Evolutionary conservation across 2,888 invertebrate species (phyloP).

Genomic region (Podabrus alpinus): DNA sequence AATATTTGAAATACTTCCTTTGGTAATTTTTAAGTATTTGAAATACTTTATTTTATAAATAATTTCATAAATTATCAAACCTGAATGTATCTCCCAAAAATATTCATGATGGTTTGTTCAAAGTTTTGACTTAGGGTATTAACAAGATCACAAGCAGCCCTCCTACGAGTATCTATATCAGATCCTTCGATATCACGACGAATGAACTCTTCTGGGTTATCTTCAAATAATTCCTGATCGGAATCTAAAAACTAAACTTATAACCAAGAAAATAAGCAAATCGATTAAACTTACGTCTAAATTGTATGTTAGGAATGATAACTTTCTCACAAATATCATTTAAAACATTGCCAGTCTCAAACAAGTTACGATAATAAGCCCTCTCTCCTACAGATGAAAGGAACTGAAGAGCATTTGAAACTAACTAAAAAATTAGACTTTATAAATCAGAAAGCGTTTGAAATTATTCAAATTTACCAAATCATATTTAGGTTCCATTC

Average conservation of each 20-base stretch:
- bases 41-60: background rate
- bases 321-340: conserved; percentile 95
- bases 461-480: conserved; percentile 62
- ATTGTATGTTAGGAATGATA: conserved; percentile 98
- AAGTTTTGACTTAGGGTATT: conserved; percentile 87
- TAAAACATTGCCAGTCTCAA: conserved; percentile 85
- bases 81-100: conserved; percentile 86
- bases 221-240: conserved; percentile 96
- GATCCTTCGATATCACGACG: conserved; percentile 97
- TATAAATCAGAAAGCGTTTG: conserved; percentile 57
- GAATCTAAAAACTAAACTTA: conserved; percentile 62
- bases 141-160: conserved; percentile 97
- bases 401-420: conserved; percentile 95
- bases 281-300: conserved; percentile 69
- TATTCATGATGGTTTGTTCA: conserved; percentile 84
- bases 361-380: conserved; percentile 82
- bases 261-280: background rate
- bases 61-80: conserved; percentile 44
- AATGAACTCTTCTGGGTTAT: conserved; percentile 97
- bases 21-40: too few relatives aligned
- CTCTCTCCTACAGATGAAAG: conserved; percentile 93
- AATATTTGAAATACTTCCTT: too few relatives aligned
- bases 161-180: conserved; percentile 93
- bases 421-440: conserved; percentile 67
- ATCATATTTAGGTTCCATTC: conserved; percentile 87